A percentile compares a stretch with the other conserved stretches of the same genome.
Conservation (phyloP, 2,797 vertebrate genomes). For the Carapus acus region DNA sequence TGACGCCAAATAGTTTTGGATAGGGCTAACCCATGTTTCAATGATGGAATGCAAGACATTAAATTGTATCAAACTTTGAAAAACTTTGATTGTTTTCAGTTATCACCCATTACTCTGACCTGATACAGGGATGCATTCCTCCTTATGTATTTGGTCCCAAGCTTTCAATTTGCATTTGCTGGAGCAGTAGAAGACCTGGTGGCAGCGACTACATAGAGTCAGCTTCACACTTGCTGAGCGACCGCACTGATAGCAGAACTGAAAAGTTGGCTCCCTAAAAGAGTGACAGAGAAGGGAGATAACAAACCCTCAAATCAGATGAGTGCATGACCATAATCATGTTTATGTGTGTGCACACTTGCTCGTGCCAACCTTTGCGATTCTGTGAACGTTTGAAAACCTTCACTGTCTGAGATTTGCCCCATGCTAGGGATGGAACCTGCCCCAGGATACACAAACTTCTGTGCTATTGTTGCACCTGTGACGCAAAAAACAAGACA, state of each 20-base stretch:
- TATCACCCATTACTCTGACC: constrained; percentile 35
- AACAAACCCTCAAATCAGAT: background rate
- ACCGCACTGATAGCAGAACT: constrained; percentile 80
- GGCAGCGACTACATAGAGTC: constrained; percentile 69
- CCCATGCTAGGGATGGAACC: no score
- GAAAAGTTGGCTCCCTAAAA: constrained; percentile 65
- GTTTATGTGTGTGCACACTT: background rate
- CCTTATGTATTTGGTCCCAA: constrained; percentile 73
- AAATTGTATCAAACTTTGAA: no score
- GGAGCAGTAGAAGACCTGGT: constrained; percentile 75
- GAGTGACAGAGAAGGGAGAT: background rate
- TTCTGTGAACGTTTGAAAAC: constrained; percentile 4
- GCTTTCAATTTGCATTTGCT: constrained; percentile 72
- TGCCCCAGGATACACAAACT: constrained; percentile 24
- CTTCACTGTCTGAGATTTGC: constrained; percentile 4
- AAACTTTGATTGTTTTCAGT: no score
- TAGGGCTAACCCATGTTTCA: no score
- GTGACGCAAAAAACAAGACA: constrained; percentile 3
- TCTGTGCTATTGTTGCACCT: constrained; percentile 37
- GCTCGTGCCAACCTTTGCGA: constrained; percentile 12
- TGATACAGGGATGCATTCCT: constrained; percentile 62
- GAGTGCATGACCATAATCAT: no score
- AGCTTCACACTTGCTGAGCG: constrained; percentile 73
- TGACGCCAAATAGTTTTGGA: no score
- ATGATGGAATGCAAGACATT: no score